Evolutionary conservation across 2,113 vertebrate genomes (phyloP), one percentile per base, ranked within the genome.

Genomic region (Aspiorhynchus laticeps): DNA sequence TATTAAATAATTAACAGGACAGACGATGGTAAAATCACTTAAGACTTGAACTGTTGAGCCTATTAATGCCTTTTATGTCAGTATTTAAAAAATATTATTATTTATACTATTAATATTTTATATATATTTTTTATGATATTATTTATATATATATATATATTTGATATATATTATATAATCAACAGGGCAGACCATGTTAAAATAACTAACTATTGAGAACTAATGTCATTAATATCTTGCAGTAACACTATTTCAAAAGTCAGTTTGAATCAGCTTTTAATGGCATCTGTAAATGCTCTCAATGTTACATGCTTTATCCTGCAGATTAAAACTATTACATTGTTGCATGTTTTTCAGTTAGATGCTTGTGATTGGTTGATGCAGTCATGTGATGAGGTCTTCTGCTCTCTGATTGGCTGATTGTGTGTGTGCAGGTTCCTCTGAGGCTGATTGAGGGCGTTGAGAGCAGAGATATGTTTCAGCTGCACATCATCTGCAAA

Each of bases 391-490:
- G 53, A 48, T 80, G 9, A 24, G 28, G 80, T 73, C 11, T 17
- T 73, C 43, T n/a, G 46, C 36, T 83, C 28, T 86, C 48, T 87
- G 85, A 81, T 74, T 82, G 36, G 21, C 84, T 79, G 91, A 91
- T 84, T 92, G 91, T 94, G 90, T 88, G 90, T 88, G 87, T 92
- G 2, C 93, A 99, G 98, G 97, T 99, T 91, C 98, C 98, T 93
- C 97, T 99, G 92, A 96, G 97, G 92, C 97, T 99, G 93, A 98
- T 99, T 89, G 98, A 99, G 90, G 95, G 94, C 0, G 98, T 98
- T 93, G 98, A 99, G 94, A 97, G 97, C 93, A 96, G 98, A 93
- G 98, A 99, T 88, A 99, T 99, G 98, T 99, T 99, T 92, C 98
- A 99, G 94, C 94, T 99, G 90, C 98, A 99, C 93, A 99, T 99